These are phyloP conservation scores for Orientallactaga bullata DNA, from an alignment of 2,113 vertebrate species.

Conservation along the genomic window DNA sequence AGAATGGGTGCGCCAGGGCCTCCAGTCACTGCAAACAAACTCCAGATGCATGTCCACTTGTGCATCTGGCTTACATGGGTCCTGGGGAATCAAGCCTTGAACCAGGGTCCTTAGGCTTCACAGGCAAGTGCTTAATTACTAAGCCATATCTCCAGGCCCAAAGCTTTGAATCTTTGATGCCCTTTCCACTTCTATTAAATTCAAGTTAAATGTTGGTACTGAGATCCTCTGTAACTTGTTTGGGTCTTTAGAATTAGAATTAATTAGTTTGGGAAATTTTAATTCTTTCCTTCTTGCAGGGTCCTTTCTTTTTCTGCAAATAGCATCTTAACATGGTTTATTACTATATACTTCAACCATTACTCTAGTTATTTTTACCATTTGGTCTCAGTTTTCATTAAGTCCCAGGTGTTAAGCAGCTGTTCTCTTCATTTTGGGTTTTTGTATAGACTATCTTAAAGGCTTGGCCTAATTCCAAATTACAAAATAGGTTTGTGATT, in stretches of 20 bases:
- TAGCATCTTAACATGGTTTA: background rate
- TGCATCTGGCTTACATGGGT: no score
- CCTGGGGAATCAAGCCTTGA: no score
- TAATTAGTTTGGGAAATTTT: conserved; percentile 37
- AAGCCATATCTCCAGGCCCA: no score
- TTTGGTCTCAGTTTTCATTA: conserved; percentile 57
- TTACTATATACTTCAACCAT: background rate
- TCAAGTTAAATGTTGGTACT: background rate
- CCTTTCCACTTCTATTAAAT: background rate
- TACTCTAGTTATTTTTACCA: conserved; percentile 38
- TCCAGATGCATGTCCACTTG: no score
- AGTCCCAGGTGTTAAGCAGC: conserved; percentile 63
- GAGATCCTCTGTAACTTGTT: background rate
- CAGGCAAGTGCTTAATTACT: no score
- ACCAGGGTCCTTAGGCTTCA: no score
- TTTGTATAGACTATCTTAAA: conserved; percentile 64
- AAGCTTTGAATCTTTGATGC: background rate
- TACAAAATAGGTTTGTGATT: conserved; percentile 66
- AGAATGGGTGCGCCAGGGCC: no score
- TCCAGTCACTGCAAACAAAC: no score
- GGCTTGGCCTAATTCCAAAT: conserved; percentile 69
- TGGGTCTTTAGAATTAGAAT: conserved; percentile 26
- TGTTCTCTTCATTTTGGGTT: conserved; percentile 62
- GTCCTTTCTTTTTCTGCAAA: conserved; percentile 42
- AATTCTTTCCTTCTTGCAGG: conserved; percentile 13